These are phyloP conservation scores for Gnathonemus longibarbis DNA, from an alignment of 2,113 vertebrate species.

Conservation along the genomic window DNA sequence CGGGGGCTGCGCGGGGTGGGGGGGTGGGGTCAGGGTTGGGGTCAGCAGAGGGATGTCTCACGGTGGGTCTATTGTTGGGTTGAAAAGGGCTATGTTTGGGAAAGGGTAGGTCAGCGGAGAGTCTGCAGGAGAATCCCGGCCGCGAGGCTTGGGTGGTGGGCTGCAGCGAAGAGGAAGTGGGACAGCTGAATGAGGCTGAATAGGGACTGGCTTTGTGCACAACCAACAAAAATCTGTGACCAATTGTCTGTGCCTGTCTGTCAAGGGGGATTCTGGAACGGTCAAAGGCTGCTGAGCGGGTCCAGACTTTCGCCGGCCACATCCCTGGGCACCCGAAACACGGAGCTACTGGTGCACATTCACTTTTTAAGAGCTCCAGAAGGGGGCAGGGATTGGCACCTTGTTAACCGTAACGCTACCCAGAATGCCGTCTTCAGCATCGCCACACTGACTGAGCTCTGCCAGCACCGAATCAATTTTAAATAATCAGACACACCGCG, in stretches of 20 bases:
- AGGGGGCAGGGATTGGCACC: not conserved
- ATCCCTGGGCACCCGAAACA: not conserved
- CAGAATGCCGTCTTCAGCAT: not conserved
- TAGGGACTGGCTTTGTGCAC: constrained; percentile 66
- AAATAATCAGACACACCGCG: constrained; percentile 14
- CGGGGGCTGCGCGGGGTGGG: constrained; percentile 30
- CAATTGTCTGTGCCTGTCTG: constrained; percentile 68
- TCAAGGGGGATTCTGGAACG: constrained; percentile 50
- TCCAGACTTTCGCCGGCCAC: not conserved
- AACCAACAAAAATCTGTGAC: constrained; percentile 65
- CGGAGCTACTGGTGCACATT: not conserved
- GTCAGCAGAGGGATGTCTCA: constrained; percentile 51
- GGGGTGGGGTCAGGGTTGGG: constrained; percentile 36
- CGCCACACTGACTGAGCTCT: not conserved
- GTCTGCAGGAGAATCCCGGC: constrained; percentile 15
- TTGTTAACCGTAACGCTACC: not conserved
- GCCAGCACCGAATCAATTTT: not conserved
- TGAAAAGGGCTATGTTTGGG: constrained; percentile 50
- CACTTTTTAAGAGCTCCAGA: not conserved
- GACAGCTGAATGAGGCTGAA: constrained; percentile 63
- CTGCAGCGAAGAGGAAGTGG: constrained; percentile 19
- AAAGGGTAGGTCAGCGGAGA: constrained; percentile 24
- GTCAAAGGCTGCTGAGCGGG: constrained; percentile 31
- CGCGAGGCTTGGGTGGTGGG: constrained; percentile 16
- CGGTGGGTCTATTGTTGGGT: constrained; percentile 43